Evolutionary conservation across 2,113 vertebrate genomes (phyloP), one percentile per base, ranked within the genome.

Genomic region (Leucopsar rothschildi): DNA sequence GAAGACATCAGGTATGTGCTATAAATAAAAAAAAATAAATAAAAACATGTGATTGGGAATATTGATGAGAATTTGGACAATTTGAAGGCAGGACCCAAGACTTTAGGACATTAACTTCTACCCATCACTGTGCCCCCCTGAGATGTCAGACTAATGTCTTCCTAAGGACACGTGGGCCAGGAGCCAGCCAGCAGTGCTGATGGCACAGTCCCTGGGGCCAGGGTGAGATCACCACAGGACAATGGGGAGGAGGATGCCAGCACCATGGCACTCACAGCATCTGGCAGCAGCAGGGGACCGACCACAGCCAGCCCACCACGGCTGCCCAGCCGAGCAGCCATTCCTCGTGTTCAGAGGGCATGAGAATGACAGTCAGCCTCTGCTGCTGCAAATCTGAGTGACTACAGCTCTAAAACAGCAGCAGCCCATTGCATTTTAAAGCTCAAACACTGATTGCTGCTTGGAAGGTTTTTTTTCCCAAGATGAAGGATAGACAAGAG

Each of bases 221-320:
- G 82, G 27, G 25, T 90, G 96, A 93, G 79, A 47, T 93, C 92
- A 83, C 21, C 49, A 12, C 45, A 24, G 61, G 49, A 84, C 61
- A 91, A 61, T 59, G 68, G 91, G 60, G 33, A 85, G 50, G 45
- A 90, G 39, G 55, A 86, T 0, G 33, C 64, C 92, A 88, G 25
- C 0, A 0, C 64, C 64, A 31, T 4, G 8, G 79, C 4, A 3
- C 65, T 76, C 20, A 1, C 31, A 57, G 90, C 69, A 75, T 76
- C 92, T 82, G 84, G 93, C 87, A 93, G 82, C 87, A 84, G 65
- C 90, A 53, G 85, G 82, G 47, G 37, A 95, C 53, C 0, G 0
- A 24, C 49, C 1, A 0, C 19, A 10, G 0, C 53, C 17, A 0
- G 13, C 6, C 79, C 75, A 18, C 33, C 27, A 7, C 0, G 0